Conservation (phyloP, 2,113 vertebrate species). For the Caloenas nicobarica region DNA sequence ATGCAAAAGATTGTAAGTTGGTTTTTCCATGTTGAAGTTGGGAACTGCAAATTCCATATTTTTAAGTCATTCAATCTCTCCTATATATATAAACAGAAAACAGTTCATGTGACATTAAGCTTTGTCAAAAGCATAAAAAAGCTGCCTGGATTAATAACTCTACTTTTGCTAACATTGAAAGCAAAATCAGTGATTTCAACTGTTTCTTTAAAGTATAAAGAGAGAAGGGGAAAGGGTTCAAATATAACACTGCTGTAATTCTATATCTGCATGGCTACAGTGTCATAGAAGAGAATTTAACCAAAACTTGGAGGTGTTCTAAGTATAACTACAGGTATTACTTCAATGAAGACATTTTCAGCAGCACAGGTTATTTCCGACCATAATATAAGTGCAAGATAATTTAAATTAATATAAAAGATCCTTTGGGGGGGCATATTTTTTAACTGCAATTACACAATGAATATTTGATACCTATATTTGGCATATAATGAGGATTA, state of each 20-base stretch:
- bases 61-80: neutral
- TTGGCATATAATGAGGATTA: slow-evolving; percentile 51
- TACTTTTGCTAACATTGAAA: slow-evolving; percentile 3
- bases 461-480: slow-evolving; percentile 59
- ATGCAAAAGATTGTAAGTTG: neutral
- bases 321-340: neutral
- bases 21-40: neutral
- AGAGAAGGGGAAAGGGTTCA: neutral
- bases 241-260: neutral
- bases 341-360: slow-evolving; percentile 41
- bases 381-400: slow-evolving; percentile 21
- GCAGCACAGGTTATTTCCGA: slow-evolving; percentile 3
- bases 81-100: neutral
- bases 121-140: slow-evolving; percentile 40
- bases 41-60: neutral
- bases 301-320: neutral
- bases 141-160: slow-evolving; percentile 34
- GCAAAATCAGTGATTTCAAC: slow-evolving; percentile 4
- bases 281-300: neutral
- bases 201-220: slow-evolving; percentile 17
- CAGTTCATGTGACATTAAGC: neutral
- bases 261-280: neutral
- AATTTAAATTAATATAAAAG: slow-evolving; percentile 68
- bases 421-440: slow-evolving; percentile 33
- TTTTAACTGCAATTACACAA: slow-evolving; percentile 61